Conservation (phyloP, 1,140 invertebrate genomes). For the Anadara kagoshimensis region DNA sequence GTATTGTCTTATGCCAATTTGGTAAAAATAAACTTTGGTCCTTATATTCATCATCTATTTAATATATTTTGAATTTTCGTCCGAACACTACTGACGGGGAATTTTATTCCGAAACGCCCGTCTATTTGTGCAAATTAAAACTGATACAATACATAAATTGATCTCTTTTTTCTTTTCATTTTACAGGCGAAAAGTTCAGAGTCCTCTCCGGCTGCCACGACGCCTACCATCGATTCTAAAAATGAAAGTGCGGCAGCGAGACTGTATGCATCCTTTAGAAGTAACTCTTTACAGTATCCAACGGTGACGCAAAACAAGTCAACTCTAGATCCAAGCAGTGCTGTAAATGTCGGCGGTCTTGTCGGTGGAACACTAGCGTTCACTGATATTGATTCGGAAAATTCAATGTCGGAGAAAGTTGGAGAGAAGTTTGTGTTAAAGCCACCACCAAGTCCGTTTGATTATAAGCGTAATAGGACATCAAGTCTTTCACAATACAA, state of each 20-base stretch:
- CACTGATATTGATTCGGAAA: not conserved
- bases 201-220: too few species aligned
- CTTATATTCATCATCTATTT: too few species aligned
- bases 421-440: not conserved
- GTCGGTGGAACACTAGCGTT: conserved; percentile 11
- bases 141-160: too few species aligned
- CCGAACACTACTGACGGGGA: too few species aligned
- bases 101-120: too few species aligned
- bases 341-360: not conserved
- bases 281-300: not conserved
- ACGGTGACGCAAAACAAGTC: not conserved
- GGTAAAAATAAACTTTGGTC: too few species aligned
- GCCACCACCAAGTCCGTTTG: not conserved
- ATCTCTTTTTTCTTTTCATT: too few species aligned
- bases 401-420: not conserved
- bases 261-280: conserved; percentile 51
- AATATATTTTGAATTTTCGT: too few species aligned
- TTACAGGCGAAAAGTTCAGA: too few species aligned
- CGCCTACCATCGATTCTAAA: conserved; percentile 7
- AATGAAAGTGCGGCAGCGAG: conserved; percentile 35
- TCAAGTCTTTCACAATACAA: not conserved
- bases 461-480: not conserved
- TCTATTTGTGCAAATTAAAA: too few species aligned
- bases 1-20: too few species aligned
- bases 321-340: not conserved